Conservation (phyloP, 2,113 vertebrate species). For the Carollia perspicillata region DNA sequence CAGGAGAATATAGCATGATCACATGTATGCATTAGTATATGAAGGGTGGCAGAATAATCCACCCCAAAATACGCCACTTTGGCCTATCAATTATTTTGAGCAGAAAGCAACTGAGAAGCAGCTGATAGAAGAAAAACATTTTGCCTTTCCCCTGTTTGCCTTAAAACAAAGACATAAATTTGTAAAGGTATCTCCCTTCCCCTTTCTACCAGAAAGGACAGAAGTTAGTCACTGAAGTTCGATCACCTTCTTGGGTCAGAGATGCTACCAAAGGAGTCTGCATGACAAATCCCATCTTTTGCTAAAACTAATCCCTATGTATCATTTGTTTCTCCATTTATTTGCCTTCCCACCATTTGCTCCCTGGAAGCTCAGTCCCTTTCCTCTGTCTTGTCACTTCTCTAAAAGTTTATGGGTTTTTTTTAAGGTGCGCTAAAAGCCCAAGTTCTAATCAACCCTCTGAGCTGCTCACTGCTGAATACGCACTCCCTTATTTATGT, state of each 20-base stretch:
- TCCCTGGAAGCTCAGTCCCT: neutral
- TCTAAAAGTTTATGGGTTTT: neutral
- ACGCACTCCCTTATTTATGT: neutral
- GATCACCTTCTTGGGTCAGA: neutral
- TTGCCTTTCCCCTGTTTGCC: neutral
- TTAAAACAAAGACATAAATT: neutral
- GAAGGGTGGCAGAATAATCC: neutral
- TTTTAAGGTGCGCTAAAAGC: neutral
- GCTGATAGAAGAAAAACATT: neutral
- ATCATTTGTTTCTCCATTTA: neutral
- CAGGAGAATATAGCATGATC: neutral
- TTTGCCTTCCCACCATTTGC: neutral
- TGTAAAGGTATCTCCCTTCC: neutral
- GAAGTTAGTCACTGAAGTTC: neutral
- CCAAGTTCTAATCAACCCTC: neutral
- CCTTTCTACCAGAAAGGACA: neutral
- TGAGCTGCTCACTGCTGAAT: neutral
- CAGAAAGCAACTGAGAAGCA: neutral
- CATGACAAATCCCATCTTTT: neutral
- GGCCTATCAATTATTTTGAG: neutral
- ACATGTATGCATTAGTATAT: neutral
- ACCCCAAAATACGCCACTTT: neutral
- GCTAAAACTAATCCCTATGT: neutral
- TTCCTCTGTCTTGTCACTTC: neutral
- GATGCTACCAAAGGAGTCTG: neutral